Percentiles rank a stretch among this genome's conserved stretches.
phyloP scores from a whole-genome alignment of 2,797 vertebrate genomes.

The Molossus alvarezi region DNA sequence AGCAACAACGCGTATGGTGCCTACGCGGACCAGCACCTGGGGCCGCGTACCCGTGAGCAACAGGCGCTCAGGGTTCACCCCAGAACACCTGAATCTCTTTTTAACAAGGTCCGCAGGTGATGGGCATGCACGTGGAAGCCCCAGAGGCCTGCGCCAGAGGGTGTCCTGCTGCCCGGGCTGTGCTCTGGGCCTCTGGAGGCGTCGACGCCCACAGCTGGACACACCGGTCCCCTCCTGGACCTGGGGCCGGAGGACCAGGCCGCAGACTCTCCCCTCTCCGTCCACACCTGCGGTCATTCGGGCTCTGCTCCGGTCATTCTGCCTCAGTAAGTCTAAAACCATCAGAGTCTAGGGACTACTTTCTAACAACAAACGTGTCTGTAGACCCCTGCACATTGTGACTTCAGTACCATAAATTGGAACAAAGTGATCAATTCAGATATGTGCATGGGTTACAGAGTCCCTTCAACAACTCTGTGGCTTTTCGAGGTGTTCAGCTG shows the following conservation, averaged over 20 bases:
- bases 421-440: not conserved
- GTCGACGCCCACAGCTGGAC: not conserved
- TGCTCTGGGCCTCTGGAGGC: not conserved
- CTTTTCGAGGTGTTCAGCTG: not conserved
- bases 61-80: not conserved
- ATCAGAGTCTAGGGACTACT: not conserved
- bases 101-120: not conserved
- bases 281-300: not conserved
- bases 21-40: rapidly evolving
- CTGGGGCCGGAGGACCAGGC: not conserved
- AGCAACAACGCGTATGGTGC: not conserved
- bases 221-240: too few species aligned
- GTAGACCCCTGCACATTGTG: not conserved
- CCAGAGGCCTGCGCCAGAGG: not conserved
- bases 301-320: not conserved
- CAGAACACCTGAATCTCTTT: not conserved
- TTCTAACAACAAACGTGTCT: not conserved
- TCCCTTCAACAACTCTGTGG: not conserved
- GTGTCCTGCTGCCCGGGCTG: too few species aligned
- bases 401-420: not conserved
- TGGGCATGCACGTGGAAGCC: not conserved
- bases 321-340: not conserved
- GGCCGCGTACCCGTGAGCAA: not conserved
- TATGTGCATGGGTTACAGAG: not conserved
- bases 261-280: not conserved